Percentiles rank a stretch among this genome's conserved stretches.
These are phyloP conservation scores for Ptychodera flava DNA, from an alignment of 35 echinoderm and acorn worm species.

Conservation along the genomic window DNA sequence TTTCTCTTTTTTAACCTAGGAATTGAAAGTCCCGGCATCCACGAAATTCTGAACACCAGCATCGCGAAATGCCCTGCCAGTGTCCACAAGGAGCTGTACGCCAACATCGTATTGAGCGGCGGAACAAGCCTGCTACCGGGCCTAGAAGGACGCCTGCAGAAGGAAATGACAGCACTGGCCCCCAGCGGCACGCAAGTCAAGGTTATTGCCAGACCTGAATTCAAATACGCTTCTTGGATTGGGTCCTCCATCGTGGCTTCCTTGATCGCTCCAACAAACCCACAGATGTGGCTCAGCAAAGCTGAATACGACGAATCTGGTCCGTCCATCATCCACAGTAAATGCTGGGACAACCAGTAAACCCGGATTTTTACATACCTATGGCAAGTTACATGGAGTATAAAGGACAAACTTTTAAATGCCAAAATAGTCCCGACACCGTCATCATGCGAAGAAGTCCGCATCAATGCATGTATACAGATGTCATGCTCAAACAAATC, in stretches of 20 bases:
- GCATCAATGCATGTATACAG: too few species aligned
- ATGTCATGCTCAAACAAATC: too few species aligned
- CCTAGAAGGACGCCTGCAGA: background rate
- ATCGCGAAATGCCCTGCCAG: background rate
- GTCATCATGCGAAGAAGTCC: too few species aligned
- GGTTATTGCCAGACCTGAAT: background rate
- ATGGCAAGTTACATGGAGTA: too few species aligned
- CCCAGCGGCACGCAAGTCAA: background rate
- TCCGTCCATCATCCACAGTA: slow-evolving; percentile 60
- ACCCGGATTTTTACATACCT: too few species aligned
- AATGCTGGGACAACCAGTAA: too few species aligned
- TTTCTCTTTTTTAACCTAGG: too few species aligned
- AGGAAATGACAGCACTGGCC: background rate
- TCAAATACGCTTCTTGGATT: background rate
- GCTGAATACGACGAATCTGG: slow-evolving; percentile 70
- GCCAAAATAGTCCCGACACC: too few species aligned
- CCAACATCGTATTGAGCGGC: background rate
- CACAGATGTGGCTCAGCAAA: slow-evolving; percentile 79
- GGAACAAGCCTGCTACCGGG: background rate
- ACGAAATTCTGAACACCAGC: background rate
- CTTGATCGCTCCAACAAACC: slow-evolving; percentile 42
- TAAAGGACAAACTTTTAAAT: too few species aligned
- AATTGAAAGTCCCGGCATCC: background rate
- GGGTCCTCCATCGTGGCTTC: slow-evolving; percentile 63
- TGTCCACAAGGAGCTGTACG: background rate